A percentile compares a stretch with the other conserved stretches of the same genome.
phyloP scores from a whole-genome alignment of 1,140 invertebrate genomes.

The Oscheius sp. region DNA sequence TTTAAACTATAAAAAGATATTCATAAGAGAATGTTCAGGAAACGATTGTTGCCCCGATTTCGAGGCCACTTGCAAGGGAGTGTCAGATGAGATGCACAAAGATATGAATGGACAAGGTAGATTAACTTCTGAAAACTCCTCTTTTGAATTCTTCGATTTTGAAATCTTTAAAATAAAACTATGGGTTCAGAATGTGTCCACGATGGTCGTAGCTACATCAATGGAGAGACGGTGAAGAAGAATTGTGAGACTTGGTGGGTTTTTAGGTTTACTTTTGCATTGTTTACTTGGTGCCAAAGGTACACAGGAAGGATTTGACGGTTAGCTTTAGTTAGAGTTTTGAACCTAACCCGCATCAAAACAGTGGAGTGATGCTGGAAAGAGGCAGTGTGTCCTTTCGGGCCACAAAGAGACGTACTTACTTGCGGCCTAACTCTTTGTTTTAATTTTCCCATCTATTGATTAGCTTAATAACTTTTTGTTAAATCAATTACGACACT shows the following conservation, averaged over 20 bases:
- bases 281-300: no score
- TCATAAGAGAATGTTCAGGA: conserved; percentile 8
- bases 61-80: conserved; percentile 38
- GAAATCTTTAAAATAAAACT: background rate
- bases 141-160: conserved; percentile 10
- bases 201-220: conserved; percentile 30
- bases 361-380: no score
- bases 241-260: conserved; percentile 51
- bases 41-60: conserved; percentile 56
- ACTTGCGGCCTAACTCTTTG: no score
- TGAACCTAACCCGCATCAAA: no score
- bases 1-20: background rate
- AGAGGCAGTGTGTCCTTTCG: no score
- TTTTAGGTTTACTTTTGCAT: no score
- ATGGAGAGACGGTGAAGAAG: conserved; percentile 39
- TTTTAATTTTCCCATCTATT: no score
- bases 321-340: no score
- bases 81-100: background rate
- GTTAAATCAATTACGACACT: no score
- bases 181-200: conserved; percentile 41
- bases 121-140: conserved; percentile 15
- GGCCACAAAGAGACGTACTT: no score
- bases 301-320: no score
- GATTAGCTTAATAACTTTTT: no score
- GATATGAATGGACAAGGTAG: background rate